A percentile compares a stretch with the other conserved stretches of the same genome.
phyloP scores from a whole-genome alignment of 2,888 invertebrate genomes.

The Xanthia icteritia region DNA sequence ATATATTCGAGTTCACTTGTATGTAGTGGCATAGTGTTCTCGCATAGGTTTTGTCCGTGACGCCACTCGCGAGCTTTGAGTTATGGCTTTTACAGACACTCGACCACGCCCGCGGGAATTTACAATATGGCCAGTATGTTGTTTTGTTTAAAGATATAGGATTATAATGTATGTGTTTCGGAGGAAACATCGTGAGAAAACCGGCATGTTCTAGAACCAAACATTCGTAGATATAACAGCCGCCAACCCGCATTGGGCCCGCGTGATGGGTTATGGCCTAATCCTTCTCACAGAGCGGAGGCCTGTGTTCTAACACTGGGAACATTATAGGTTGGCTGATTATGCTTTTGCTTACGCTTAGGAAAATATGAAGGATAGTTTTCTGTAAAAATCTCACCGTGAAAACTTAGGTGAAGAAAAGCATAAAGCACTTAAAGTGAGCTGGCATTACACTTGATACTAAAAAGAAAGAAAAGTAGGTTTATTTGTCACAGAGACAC shows the following conservation, averaged over 20 bases:
- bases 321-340: neutral
- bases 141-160: slow-evolving; percentile 23
- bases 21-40: slow-evolving; percentile 49
- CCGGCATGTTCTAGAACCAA: neutral
- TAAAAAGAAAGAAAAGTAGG: too few species aligned
- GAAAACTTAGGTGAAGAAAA: too few species aligned
- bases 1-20: slow-evolving; percentile 60
- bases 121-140: slow-evolving; percentile 42
- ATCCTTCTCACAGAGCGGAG: neutral
- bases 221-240: neutral
- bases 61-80: slow-evolving; percentile 53
- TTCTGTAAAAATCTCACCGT: neutral
- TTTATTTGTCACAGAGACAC: too few species aligned
- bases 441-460: too few species aligned
- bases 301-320: neutral
- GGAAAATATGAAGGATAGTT: neutral
- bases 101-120: slow-evolving; percentile 49
- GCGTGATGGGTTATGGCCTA: too few species aligned
- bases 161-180: slow-evolving; percentile 17
- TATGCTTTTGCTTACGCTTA: neutral
- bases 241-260: neutral
- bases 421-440: neutral
- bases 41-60: slow-evolving; percentile 61
- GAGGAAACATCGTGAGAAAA: neutral
- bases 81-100: slow-evolving; percentile 51